Evolutionary conservation across 2,113 vertebrate species (phyloP).

Genomic region (Peromyscus maniculatus): DNA sequence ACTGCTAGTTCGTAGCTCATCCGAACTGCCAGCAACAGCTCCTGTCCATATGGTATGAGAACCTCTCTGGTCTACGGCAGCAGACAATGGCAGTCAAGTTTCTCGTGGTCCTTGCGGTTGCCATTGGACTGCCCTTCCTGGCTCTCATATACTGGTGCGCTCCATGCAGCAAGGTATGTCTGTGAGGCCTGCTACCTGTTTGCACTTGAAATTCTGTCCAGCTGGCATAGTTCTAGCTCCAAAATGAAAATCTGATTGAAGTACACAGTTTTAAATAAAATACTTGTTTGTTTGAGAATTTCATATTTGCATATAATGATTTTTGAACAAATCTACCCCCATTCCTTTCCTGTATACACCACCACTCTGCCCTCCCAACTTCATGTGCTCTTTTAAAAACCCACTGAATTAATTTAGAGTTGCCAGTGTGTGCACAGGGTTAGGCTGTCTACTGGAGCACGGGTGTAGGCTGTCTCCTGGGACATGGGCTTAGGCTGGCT

Average conservation of each 20-base stretch:
- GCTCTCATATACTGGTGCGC: constrained; percentile 95
- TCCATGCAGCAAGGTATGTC: constrained; percentile 96
- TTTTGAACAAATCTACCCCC: not conserved
- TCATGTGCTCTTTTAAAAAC: not conserved
- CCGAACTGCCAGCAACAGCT: constrained; percentile 99
- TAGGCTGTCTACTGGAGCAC: not conserved
- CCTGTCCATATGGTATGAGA: constrained; percentile 98
- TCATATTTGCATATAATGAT: not conserved
- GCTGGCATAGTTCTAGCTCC: not conserved
- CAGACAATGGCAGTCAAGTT: constrained; percentile 95
- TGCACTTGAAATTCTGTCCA: not conserved
- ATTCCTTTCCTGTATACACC: not conserved
- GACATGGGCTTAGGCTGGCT: too few relatives aligned
- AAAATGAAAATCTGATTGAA: not conserved
- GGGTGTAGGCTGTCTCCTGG: too few relatives aligned
- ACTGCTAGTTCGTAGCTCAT: constrained; percentile 95
- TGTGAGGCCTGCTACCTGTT: not conserved
- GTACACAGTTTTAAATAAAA: not conserved
- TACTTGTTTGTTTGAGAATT: not conserved
- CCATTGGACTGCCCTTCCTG: constrained; percentile 93
- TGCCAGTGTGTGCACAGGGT: not conserved
- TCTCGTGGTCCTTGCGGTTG: constrained; percentile 94
- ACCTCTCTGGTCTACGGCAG: constrained; percentile 94
- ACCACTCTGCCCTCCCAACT: too few relatives aligned
- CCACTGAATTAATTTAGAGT: not conserved